Evolutionary conservation across 1,140 invertebrate genomes (phyloP).

Genomic region (Rhagoletis zephyria): DNA sequence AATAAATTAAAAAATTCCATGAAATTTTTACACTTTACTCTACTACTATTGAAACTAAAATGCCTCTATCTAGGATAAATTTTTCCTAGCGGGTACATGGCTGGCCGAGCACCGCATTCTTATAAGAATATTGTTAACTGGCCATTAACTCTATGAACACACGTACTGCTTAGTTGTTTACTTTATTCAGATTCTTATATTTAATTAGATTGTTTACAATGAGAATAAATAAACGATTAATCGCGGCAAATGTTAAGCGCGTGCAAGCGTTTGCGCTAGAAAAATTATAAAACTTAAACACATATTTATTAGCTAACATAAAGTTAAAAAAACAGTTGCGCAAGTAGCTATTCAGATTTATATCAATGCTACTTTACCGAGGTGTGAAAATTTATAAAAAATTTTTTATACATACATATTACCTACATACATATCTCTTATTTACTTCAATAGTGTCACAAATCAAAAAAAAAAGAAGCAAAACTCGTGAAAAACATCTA

Average conservation of each 20-base stretch:
- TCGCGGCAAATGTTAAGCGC: background rate
- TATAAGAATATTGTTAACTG: no score
- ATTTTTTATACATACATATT: background rate
- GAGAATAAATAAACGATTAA: constrained; percentile 7
- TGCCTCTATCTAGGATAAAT: background rate
- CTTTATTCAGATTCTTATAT: background rate
- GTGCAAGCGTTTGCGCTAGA: background rate
- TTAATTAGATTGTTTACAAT: background rate
- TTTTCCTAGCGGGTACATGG: no score
- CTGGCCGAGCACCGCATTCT: no score
- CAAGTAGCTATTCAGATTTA: background rate
- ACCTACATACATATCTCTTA: no score
- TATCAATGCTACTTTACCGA: background rate
- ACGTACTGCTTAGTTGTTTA: background rate
- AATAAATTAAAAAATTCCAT: no score
- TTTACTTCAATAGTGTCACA: no score
- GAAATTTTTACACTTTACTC: no score
- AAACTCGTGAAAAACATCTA: no score
- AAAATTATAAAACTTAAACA: background rate
- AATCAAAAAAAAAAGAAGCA: no score
- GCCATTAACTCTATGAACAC: background rate
- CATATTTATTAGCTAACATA: background rate
- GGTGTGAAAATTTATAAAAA: constrained; percentile 2
- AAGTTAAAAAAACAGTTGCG: background rate
- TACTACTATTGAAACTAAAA: background rate